Base-by-base conservation (phyloP, 2,888 invertebrate species). In the Hyalella azteca region DNA sequence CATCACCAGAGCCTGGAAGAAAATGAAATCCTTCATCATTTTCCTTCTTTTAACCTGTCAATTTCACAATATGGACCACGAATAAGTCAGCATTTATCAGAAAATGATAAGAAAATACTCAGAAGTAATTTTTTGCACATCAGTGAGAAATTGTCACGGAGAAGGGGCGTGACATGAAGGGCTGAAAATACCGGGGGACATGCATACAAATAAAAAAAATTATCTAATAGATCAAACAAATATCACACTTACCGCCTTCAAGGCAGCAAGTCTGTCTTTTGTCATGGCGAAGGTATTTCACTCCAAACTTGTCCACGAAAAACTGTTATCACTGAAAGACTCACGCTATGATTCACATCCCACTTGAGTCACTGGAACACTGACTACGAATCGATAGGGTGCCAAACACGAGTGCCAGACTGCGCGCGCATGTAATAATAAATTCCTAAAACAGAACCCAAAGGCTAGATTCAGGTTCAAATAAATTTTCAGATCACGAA, bases 241-340 rank as follows among this genome's bases (percentile, higher is more conserved):
- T 36, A 19, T n/a, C 2, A 5, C 73, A 88, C 93, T 92, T 91
- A 94, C 95, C 92, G 95, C 95, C 91, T 95, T 95, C 88, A 96
- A 92, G 90, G 95, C 96, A 91, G 95, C 95, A 92, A 96, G 93
- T 93, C 95, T 95, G 92, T 96, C 96, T 93, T 96, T 96, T 91
- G 95, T 95, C 95, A 95, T 96, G 90, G 88, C 92, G 80, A 66
- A 41, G 80, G 45, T 45, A 39, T 50, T 54, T 36, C 39, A 50
- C 36, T 54, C 41, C 36, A 73, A 48, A 50, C 75, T 80, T 50
- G 78, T 60, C 41, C 36, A 60, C 73, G 80, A 81, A 79, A 78
- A 78, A 66, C 36, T 66, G 77, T 75, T 54, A 36, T 73, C 73
- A 45, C 73, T 73, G 49, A 79, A 77, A 79, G 75, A 54, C 77